These are phyloP conservation scores for Holacanthella duospinosa DNA, from an alignment of 2,888 invertebrate genomes.

Conservation along the genomic window DNA sequence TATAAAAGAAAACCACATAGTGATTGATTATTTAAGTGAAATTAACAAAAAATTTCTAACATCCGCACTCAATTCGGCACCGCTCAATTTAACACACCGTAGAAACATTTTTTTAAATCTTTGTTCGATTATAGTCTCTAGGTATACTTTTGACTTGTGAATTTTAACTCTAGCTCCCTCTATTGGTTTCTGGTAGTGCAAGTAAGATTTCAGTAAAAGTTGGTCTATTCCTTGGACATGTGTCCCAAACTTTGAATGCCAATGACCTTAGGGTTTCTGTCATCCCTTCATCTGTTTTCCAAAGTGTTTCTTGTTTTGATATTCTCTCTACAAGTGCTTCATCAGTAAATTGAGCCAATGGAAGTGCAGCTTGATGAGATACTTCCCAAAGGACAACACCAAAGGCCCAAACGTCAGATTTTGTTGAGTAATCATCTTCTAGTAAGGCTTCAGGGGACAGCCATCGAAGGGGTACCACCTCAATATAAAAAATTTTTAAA, in stretches of 20 bases:
- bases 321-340: constrained; percentile 58
- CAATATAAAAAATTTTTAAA: constrained; percentile 19
- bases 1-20: too few species aligned
- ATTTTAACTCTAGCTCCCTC: too few species aligned
- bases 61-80: too few species aligned
- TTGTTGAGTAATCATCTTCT: constrained; percentile 82
- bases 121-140: too few species aligned
- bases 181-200: too few species aligned
- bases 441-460: constrained; percentile 76
- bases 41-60: too few species aligned
- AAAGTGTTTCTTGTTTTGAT: constrained; percentile 43
- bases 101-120: too few species aligned
- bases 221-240: constrained; percentile 34
- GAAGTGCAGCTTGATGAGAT: constrained; percentile 64
- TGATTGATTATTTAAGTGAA: too few species aligned
- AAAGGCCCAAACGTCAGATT: constrained; percentile 86
- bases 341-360: constrained; percentile 63
- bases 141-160: too few species aligned
- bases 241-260: constrained; percentile 28
- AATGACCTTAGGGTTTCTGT: constrained; percentile 23
- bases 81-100: too few species aligned
- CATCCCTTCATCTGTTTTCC: constrained; percentile 16
- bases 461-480: constrained; percentile 82
- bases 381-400: constrained; percentile 85
- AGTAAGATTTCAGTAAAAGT: constrained; percentile 29